Evolutionary conservation across 2,888 invertebrate genomes (phyloP).

Genomic region (Anthoptus insignis): DNA sequence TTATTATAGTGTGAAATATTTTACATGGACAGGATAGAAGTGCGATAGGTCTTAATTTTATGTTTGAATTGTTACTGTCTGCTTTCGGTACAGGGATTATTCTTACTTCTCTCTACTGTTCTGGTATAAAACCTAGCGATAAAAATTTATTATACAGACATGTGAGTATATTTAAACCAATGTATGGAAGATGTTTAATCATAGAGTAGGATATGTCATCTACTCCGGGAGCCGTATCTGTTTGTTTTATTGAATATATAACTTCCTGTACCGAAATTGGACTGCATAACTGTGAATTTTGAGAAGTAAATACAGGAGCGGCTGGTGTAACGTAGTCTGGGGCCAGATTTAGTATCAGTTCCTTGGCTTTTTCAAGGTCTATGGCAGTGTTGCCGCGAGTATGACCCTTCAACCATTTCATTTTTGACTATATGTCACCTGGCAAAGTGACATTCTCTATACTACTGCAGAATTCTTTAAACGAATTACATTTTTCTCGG

Average conservation of each 20-base stretch:
- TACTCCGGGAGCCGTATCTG: slow-evolving; percentile 19
- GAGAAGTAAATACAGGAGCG: neutral
- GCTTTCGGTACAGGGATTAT: slow-evolving; percentile 26
- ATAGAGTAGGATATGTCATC: slow-evolving; percentile 31
- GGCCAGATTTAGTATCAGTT: neutral
- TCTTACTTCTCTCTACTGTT: slow-evolving; percentile 24
- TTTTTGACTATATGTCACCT: slow-evolving; percentile 42
- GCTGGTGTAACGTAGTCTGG: slow-evolving; percentile 2
- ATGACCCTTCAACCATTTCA: slow-evolving; percentile 46
- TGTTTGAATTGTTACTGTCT: neutral
- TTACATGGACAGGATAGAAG: slow-evolving; percentile 26
- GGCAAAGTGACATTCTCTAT: slow-evolving; percentile 20
- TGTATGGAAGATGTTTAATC: slow-evolving; percentile 23
- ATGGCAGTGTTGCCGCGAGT: neutral
- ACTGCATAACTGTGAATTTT: neutral
- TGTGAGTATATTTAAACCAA: slow-evolving; percentile 8
- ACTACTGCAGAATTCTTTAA: slow-evolving; percentile 35
- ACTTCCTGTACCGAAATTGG: slow-evolving; percentile 16
- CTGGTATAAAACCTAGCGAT: slow-evolving; percentile 13
- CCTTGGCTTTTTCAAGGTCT: neutral
- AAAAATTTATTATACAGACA: slow-evolving; percentile 27
- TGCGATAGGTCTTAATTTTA: slow-evolving; percentile 25
- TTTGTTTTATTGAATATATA: slow-evolving; percentile 7
- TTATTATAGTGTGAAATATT: slow-evolving; percentile 39
- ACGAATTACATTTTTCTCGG: slow-evolving; percentile 23